Base-by-base conservation (phyloP, 2,113 vertebrate genomes). In the Echinops telfairi region DNA sequence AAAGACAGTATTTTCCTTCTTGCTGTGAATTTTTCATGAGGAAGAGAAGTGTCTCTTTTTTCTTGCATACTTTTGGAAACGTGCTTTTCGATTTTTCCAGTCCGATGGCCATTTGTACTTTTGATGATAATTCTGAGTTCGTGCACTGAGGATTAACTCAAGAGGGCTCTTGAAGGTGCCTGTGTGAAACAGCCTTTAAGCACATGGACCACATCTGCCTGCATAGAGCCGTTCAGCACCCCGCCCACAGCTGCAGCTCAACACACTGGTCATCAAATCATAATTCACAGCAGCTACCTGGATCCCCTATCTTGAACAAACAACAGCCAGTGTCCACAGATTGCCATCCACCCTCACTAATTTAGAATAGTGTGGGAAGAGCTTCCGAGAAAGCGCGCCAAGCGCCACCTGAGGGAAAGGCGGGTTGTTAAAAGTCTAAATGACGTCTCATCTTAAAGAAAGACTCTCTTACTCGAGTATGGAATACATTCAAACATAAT, bases 1-100 rank as follows among this genome's bases (percentile, higher is more conserved):
- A 53, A 53, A 53, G 47, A 53, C 47, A 58, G 6, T 80, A 73
- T 88, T 94, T 89, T 94, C 23, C 27, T 89, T 79, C 79, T 84
- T 89, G 78, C 62, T 92, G 84, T 94, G 71, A 89, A 90, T 89
- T 96, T 97, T 94, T 92, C 29, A 81, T 57, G 31, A 95, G 82
- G 64, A 94, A 79, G 40, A 93, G 5, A 80, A 91, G 76, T 47
- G 3, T 38, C 19, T 33, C 43, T 9, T 77, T 62, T 38, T 31
- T 78, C 27, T 31, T 15, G 33, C 16, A 86, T 71, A 76, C 15
- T 76, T 92, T 88, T 68, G 10, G 64, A 92, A 94, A 89, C 25
- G 5, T 62, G 38, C 1, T 76, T 94, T 27, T 78, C 38, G 5
- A n/a, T 87, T 81, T 76, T 90, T 40, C 38, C 20, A 58, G 2